phyloP scores from a whole-genome alignment of 2,797 vertebrate genomes.

The Psittacula echo region DNA sequence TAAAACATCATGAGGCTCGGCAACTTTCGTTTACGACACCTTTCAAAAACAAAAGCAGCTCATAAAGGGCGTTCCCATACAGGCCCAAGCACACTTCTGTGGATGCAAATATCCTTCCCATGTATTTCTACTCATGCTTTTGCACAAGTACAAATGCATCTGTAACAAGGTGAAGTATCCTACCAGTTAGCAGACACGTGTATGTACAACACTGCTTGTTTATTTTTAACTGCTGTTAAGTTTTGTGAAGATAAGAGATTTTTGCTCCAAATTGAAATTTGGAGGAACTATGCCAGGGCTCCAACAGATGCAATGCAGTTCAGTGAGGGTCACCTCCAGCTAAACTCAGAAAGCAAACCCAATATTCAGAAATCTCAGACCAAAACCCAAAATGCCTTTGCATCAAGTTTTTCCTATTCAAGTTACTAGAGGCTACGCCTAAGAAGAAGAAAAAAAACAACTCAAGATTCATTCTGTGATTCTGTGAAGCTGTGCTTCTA shows the following conservation, averaged over 20 bases:
- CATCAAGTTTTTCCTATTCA: background rate
- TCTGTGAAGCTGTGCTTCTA: background rate
- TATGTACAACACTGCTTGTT: background rate
- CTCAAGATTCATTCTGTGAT: background rate
- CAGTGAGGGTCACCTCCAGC: background rate
- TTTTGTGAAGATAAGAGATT: background rate
- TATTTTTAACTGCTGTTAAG: background rate
- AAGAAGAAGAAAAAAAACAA: background rate
- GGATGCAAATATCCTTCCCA: background rate
- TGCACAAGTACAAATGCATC: background rate
- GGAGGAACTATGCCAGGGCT: background rate
- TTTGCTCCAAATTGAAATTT: background rate
- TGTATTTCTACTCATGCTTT: background rate
- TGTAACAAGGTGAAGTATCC: background rate
- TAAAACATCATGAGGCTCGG: background rate
- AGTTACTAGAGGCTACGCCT: background rate
- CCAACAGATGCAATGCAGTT: accelerated
- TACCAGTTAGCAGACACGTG: accelerated
- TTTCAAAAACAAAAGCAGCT: background rate
- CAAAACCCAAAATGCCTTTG: background rate
- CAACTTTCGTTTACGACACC: background rate
- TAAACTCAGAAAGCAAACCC: background rate
- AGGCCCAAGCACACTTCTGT: background rate
- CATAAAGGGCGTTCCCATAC: background rate
- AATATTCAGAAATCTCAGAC: background rate